Conservation (phyloP, 1,140 invertebrate genomes). For the Papilio aristodemus region DNA sequence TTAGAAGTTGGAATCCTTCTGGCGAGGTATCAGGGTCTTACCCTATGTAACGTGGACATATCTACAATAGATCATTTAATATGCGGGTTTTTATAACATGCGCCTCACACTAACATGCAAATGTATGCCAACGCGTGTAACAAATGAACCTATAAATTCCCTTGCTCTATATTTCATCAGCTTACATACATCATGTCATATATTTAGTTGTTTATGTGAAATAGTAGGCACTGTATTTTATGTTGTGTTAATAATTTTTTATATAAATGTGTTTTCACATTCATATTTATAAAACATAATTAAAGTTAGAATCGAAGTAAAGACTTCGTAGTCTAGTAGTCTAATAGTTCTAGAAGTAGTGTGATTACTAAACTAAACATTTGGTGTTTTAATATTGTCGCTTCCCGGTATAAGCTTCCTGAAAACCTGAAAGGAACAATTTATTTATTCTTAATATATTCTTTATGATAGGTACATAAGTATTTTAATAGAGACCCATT, state of each 20-base stretch:
- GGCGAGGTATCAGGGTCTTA: not conserved
- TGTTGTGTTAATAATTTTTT: constrained; percentile 11
- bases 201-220: not conserved
- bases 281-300: not conserved
- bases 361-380: not conserved
- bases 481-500: constrained; percentile 31
- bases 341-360: not conserved
- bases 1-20: too few species aligned
- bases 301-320: not conserved
- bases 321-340: not conserved
- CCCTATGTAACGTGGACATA: constrained; percentile 4
- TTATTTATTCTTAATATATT: not conserved
- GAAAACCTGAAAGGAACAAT: not conserved
- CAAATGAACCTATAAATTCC: constrained; percentile 15
- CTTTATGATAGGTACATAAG: constrained; percentile 36
- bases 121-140: constrained; percentile 13
- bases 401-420: not conserved
- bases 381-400: not conserved
- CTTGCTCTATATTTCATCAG: constrained; percentile 5
- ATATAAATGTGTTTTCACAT: too few species aligned
- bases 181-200: not conserved
- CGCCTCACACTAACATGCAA: constrained; percentile 10
- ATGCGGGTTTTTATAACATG: constrained; percentile 10
- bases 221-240: not conserved
- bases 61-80: constrained; percentile 17